Conservation (phyloP, 2,113 vertebrate genomes). For the Cyphomyrus discorhynchus region DNA sequence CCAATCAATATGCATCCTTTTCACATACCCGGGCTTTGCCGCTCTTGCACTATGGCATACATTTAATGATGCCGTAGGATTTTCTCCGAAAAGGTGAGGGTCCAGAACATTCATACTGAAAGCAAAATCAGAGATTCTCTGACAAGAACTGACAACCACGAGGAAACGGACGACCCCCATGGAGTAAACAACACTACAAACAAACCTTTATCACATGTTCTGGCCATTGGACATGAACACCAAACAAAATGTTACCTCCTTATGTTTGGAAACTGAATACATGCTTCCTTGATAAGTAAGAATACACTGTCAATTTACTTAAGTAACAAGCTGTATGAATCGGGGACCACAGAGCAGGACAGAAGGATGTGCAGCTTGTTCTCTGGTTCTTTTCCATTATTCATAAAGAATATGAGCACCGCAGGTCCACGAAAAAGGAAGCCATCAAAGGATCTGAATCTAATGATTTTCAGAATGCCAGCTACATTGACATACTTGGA, state of each 20-base stretch:
- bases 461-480: neutral
- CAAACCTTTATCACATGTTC: neutral
- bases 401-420: neutral
- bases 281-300: neutral
- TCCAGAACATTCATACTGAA: neutral
- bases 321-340: neutral
- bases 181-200: neutral
- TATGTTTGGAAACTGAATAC: neutral
- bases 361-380: neutral
- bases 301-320: neutral
- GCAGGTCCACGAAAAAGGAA: neutral
- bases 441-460: neutral
- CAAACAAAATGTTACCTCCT: neutral
- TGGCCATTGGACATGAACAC: neutral
- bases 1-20: neutral
- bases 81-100: neutral
- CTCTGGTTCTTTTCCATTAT: neutral
- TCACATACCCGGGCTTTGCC: neutral
- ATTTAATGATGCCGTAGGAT: neutral
- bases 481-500: neutral
- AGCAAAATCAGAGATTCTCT: neutral
- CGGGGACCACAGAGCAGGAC: neutral
- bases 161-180: neutral
- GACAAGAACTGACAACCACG: neutral
- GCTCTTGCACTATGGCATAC: neutral